These are phyloP conservation scores for Myotis planiceps DNA, from an alignment of 2,797 vertebrate genomes.

Conservation along the genomic window DNA sequence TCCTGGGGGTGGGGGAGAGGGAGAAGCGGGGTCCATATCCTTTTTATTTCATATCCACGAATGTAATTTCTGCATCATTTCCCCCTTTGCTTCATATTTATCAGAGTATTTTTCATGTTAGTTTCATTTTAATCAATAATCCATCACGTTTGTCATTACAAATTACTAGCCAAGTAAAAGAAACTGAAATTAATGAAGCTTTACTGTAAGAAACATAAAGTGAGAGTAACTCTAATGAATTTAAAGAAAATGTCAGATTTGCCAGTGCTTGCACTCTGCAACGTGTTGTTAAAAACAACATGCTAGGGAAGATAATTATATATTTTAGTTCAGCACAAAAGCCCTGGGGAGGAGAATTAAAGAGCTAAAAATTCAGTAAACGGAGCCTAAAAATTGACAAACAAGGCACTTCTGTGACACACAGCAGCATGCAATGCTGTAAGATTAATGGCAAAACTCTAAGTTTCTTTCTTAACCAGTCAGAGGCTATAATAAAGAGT, in stretches of 20 bases:
- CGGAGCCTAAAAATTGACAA: conserved; percentile 21
- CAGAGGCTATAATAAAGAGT: not conserved
- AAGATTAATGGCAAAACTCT: conserved; percentile 16
- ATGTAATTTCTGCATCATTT: conserved; percentile 2
- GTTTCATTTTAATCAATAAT: conserved; percentile 56
- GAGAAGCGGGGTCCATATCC: not conserved
- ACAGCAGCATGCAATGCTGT: not conserved
- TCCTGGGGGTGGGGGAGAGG: not conserved
- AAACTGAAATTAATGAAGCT: conserved; percentile 46
- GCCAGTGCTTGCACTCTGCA: not conserved
- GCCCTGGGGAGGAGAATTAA: conserved; percentile 6
- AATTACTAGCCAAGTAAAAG: conserved; percentile 40
- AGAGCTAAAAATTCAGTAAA: conserved; percentile 51
- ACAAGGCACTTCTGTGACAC: not conserved
- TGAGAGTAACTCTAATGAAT: conserved; percentile 22
- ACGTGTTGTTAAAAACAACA: conserved; percentile 38
- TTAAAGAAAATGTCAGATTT: conserved; percentile 41
- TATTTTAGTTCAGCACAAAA: conserved; percentile 33
- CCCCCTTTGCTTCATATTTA: conserved; percentile 30
- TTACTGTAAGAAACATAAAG: not conserved
- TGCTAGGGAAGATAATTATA: conserved; percentile 37
- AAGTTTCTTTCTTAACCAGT: conserved; percentile 30
- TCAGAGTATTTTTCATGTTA: conserved; percentile 28
- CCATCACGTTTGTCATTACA: conserved; percentile 30
- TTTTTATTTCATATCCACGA: conserved; percentile 23